Base-by-base conservation (phyloP, 2,888 invertebrate species). In the Harmothoe impar region DNA sequence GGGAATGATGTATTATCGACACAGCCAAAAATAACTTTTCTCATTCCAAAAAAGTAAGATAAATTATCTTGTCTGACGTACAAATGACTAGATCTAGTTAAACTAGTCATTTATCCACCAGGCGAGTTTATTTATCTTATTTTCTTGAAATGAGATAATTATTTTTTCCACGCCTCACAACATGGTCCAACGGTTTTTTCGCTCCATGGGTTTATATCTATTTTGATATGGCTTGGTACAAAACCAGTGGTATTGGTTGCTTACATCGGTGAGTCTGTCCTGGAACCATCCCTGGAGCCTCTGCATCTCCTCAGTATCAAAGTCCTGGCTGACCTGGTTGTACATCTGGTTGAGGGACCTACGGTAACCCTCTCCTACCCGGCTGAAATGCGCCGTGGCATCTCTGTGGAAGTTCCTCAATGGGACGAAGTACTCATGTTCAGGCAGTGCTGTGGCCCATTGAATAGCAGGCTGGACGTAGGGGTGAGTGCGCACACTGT, bases 251-350 rank as follows among this genome's bases (percentile, higher is more conserved):
- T 43, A 43, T 10, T 43, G 43, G 43, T 43, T 43, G 43, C 62
- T 7, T 62, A 62, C 62, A 3, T 62, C 62, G 3, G 1, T 62
- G n/a, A 62, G n/a, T 62, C 17, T 25, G 54, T 86, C 54, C 25
- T 86, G 52, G 86, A 29, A 31, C 86, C 86, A 86, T n/a, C 10
- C 54, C 86, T 86, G 86, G 29, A 86, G 1, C 54, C 31, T 86
- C 86, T 25, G 5, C 86, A 86, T 3, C 1, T 54, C 86, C 29
- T 54, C 54, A 5, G 86, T 86, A 20, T 86, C 54, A 29, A 86
- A 54, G 15, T 12, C 25, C 86, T 86, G 52, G 54, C 25, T 20
- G 29, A 86, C 12, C 52, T 86, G 52, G 29, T 12, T 29, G 29
- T 86, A 54, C 20, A 54, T 54, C 54, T 25, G 29, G 29, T 54